These are phyloP conservation scores for Nyctibius grandis DNA, from an alignment of 2,797 vertebrate species.

Conservation along the genomic window DNA sequence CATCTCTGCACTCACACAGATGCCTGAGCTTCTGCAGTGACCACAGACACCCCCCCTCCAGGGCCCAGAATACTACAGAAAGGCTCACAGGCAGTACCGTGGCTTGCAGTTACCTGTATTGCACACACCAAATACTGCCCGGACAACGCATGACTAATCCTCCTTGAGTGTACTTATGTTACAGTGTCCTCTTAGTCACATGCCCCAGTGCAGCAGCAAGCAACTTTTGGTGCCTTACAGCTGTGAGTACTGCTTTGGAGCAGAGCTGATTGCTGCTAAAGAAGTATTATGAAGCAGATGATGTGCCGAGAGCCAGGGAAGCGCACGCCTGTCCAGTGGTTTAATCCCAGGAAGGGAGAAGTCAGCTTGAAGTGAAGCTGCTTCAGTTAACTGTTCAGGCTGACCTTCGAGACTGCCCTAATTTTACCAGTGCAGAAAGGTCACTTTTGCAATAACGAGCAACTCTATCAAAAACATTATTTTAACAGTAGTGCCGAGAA, in stretches of 20 bases:
- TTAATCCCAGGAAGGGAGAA: constrained; percentile 46
- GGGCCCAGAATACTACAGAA: neutral
- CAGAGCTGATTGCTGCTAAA: neutral
- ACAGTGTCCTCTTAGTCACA: fast-evolving
- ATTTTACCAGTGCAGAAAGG: constrained; percentile 52
- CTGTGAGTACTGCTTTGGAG: neutral
- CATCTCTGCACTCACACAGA: neutral
- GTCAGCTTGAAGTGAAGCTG: neutral
- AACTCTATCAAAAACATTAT: neutral
- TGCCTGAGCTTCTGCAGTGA: neutral
- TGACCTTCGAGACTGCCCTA: constrained; percentile 38
- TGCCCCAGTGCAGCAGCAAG: neutral
- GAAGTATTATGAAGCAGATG: neutral
- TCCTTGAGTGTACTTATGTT: neutral
- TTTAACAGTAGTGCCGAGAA: constrained; percentile 43
- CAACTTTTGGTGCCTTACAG: neutral
- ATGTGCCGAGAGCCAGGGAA: neutral
- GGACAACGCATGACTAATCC: fast-evolving
- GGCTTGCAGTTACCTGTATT: neutral
- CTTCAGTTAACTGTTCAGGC: constrained; percentile 15
- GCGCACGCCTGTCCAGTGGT: neutral
- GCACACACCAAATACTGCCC: neutral
- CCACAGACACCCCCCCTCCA: neutral
- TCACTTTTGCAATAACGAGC: neutral
- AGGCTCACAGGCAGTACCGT: neutral